A percentile compares a stretch with the other conserved stretches of the same genome.
phyloP scores from a whole-genome alignment of 2,797 vertebrate genomes.

The Momotus momota region DNA sequence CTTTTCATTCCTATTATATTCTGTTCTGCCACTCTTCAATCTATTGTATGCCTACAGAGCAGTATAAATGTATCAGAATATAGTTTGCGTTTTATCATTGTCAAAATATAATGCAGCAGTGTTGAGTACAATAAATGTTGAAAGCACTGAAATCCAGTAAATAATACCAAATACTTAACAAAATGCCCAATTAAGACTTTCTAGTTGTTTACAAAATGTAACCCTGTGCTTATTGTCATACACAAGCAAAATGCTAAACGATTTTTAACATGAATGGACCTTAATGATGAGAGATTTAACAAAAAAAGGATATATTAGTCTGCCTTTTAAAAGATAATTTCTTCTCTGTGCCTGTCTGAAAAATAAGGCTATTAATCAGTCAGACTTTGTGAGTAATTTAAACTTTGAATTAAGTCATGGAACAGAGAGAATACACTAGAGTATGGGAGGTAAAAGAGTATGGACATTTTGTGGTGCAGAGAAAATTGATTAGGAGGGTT shows the following conservation, averaged over 20 bases:
- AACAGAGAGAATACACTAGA: background rate
- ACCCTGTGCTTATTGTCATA: background rate
- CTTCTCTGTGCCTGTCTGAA: background rate
- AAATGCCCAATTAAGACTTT: background rate
- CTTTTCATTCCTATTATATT: background rate
- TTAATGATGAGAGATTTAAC: background rate
- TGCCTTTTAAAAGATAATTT: slow-evolving; percentile 16
- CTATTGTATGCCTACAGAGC: background rate
- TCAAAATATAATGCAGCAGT: slow-evolving; percentile 15
- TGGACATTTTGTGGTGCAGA: background rate
- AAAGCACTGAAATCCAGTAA: background rate
- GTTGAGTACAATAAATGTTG: background rate
- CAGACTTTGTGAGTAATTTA: background rate
- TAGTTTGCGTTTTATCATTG: background rate
- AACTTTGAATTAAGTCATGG: background rate
- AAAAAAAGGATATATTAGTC: background rate
- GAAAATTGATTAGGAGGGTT: background rate
- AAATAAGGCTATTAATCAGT: slow-evolving; percentile 7
- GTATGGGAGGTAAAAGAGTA: background rate
- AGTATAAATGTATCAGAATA: slow-evolving; percentile 11
- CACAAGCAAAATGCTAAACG: background rate
- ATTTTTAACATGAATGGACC: background rate
- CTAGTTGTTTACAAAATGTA: background rate
- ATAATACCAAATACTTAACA: background rate
- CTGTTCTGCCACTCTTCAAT: background rate